A percentile compares a stretch with the other conserved stretches of the same genome.
These are phyloP conservation scores for Cryptotermes secundus DNA, from an alignment of 1,140 invertebrate genomes.

Conservation along the genomic window DNA sequence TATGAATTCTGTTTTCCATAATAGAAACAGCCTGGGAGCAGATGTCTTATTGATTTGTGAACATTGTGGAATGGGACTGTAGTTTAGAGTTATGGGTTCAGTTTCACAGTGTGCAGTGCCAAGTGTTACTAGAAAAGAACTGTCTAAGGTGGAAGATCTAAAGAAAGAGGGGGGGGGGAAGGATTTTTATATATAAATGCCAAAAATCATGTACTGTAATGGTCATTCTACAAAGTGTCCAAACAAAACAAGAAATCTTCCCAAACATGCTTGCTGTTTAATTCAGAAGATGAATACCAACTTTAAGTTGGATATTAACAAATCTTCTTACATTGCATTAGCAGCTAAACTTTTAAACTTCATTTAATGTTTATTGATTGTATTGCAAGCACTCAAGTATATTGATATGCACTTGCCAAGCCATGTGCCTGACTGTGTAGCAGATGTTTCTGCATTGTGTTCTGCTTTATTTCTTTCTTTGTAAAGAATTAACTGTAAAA, in stretches of 20 bases:
- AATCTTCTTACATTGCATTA: not conserved
- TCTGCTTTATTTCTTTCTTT: not conserved
- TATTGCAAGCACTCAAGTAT: not conserved
- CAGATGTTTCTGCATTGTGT: constrained; percentile 2
- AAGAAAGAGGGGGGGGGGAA: not conserved
- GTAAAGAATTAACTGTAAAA: not conserved
- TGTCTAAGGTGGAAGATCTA: not conserved
- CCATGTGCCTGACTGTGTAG: not conserved
- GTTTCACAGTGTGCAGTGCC: not conserved
- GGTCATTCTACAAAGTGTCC: not conserved
- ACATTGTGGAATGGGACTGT: not conserved
- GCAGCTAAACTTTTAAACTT: not conserved
- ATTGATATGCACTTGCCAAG: not conserved
- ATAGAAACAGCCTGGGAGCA: not conserved
- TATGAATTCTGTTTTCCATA: not conserved
- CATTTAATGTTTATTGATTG: not conserved
- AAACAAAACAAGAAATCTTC: not conserved
- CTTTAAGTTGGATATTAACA: not conserved
- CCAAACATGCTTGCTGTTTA: constrained; percentile 1
- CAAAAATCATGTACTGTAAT: not conserved
- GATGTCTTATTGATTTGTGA: not conserved
- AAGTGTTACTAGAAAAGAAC: not conserved
- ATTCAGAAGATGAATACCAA: not conserved
- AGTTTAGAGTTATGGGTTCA: not conserved
- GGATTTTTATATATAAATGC: too few relatives aligned